A percentile compares a stretch with the other conserved stretches of the same genome.
phyloP scores from a whole-genome alignment of 2,113 vertebrate genomes.

The Antechinus stuartii region DNA sequence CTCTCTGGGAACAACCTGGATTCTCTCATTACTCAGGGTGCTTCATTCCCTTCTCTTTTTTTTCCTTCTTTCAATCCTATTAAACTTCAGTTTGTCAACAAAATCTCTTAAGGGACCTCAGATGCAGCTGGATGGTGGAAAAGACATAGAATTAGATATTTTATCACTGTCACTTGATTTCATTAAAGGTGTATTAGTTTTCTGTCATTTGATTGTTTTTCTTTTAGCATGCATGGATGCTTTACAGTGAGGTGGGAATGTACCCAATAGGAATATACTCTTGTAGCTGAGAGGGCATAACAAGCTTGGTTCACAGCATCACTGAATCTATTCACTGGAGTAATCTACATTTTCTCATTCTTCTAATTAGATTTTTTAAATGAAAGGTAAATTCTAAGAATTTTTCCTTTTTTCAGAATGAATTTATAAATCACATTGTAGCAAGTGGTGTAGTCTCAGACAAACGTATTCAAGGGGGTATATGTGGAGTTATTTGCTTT shows the following conservation, averaged over 20 bases:
- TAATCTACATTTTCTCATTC: neutral
- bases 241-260: neutral
- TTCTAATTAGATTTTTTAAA: neutral
- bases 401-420: neutral
- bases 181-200: neutral
- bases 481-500: neutral
- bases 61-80: neutral
- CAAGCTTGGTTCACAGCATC: too few species aligned
- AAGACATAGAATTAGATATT: neutral
- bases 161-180: constrained; percentile 13
- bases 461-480: neutral
- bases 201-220: accelerated
- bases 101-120: neutral
- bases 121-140: constrained; percentile 3
- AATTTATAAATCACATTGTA: neutral
- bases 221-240: neutral
- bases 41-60: accelerated
- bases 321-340: neutral
- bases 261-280: neutral
- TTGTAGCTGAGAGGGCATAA: accelerated
- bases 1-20: neutral
- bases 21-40: neutral
- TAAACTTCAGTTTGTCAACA: neutral
- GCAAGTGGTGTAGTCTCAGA: neutral
- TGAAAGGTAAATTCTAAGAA: neutral